Evolutionary conservation across 1,140 invertebrate genomes (phyloP).

Genomic region (Rhynchophorus ferrugineus): DNA sequence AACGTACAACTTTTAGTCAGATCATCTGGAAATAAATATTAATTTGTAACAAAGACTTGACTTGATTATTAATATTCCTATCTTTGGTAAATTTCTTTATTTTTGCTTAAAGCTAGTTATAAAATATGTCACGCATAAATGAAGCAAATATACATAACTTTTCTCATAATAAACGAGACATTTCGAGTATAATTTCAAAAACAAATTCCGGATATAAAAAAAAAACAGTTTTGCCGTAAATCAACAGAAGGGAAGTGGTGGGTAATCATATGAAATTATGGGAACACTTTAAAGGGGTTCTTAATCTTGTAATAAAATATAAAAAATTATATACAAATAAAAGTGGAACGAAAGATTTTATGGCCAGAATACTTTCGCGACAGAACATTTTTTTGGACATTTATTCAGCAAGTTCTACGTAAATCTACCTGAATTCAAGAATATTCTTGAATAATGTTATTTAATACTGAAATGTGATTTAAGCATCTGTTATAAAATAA

Average conservation of each 20-base stretch:
- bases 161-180: background rate
- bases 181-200: background rate
- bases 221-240: background rate
- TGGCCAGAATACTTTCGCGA: background rate
- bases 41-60: too few relatives aligned
- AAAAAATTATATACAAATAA: background rate
- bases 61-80: constrained; percentile 20
- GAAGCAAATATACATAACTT: constrained; percentile 1
- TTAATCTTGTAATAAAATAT: background rate
- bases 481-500: too few relatives aligned
- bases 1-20: too few relatives aligned
- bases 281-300: background rate
- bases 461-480: too few relatives aligned
- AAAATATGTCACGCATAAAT: constrained; percentile 10
- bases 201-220: too few relatives aligned
- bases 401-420: too few relatives aligned
- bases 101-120: constrained; percentile 25
- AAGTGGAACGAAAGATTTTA: background rate
- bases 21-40: too few relatives aligned
- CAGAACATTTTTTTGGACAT: background rate
- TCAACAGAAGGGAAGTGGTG: background rate
- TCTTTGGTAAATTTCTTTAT: constrained; percentile 36
- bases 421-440: too few relatives aligned
- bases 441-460: too few relatives aligned
- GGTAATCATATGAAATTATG: background rate